Evolutionary conservation across 2,888 invertebrate species (phyloP), one percentile per base, ranked within the genome.

Genomic region (Erannis defoliaria): DNA sequence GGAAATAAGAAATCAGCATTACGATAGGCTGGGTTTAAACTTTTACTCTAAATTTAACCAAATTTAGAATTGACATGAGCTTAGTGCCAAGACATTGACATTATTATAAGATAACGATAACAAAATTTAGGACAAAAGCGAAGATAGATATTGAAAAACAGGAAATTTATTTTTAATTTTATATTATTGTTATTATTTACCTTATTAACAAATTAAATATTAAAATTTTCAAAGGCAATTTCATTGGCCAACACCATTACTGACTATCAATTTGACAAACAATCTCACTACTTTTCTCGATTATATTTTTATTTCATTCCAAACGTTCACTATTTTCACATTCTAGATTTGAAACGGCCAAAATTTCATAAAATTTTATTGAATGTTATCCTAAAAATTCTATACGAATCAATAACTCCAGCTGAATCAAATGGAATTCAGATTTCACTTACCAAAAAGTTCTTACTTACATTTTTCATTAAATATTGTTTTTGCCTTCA

Each of bases 21-120:
- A 77, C 77, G 73, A 56, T 75, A 84, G 89, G 90, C 89, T 88
- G 90, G 87, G 90, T 89, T 89, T 85, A 88, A 90, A 89, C 82
- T 75, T 81, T 75, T 43, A 48, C 37, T 77, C 71, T 71, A 50
- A 40, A 75, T 63, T 51, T 64, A 58, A 55, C 59, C 58, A 69
- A 67, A 67, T 66, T 68, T 76, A 77, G 76, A 89, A 88, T 88
- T 88, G 85, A 86, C 85, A 76, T 57, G 54, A 80, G 72, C 78
- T 80, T 81, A 81, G 79, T 82, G 84, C 77, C 76, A 72, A 75
- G 68, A 79, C 66, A 73, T 49, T 73, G 60, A 62, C 59, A 65
- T 68, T 67, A 50, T 49, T 42, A 45, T 53, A 66, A 56, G 49
- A 43, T 53, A 57, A 62, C 33, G n/a, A 70, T 66, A 73, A 70